phyloP scores from a whole-genome alignment of 2,888 invertebrate genomes.

The Trichogramma dendrolimi region DNA sequence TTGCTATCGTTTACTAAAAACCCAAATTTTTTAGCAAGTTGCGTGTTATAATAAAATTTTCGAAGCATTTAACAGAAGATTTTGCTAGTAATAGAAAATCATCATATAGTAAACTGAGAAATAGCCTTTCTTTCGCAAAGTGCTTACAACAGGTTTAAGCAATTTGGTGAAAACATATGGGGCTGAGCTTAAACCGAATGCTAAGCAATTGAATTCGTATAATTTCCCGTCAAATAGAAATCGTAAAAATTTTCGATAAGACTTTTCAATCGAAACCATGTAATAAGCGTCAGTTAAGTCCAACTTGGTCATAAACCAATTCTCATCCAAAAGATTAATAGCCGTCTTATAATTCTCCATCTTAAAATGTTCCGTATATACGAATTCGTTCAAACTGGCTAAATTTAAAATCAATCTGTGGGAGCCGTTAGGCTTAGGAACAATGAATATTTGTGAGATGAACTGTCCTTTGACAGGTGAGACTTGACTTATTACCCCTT shows the following conservation, averaged over 20 bases:
- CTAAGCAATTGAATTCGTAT: too few relatives aligned
- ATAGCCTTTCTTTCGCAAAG: background rate
- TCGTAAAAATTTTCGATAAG: constrained; percentile 17
- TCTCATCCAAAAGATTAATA: constrained; percentile 10
- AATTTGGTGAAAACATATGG: constrained; percentile 4
- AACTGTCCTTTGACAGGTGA: constrained; percentile 11
- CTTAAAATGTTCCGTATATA: constrained; percentile 28
- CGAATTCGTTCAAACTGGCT: constrained; percentile 28
- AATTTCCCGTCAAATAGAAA: too few relatives aligned
- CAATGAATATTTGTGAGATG: constrained; percentile 19
- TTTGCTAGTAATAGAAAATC: background rate
- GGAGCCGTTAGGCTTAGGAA: constrained; percentile 7
- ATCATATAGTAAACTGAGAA: background rate
- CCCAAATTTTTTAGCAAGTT: background rate
- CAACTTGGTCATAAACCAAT: constrained; percentile 20
- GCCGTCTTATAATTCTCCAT: constrained; percentile 24
- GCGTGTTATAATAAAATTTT: background rate
- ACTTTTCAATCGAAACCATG: constrained; percentile 19
- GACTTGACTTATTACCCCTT: constrained; percentile 3
- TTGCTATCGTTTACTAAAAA: background rate
- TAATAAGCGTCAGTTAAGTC: constrained; percentile 27
- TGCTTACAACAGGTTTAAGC: background rate
- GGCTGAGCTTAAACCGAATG: too few relatives aligned
- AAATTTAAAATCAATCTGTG: constrained; percentile 28
- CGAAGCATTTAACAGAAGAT: background rate